phyloP scores from a whole-genome alignment of 2,797 vertebrate species.

The Valencia hispanica region DNA sequence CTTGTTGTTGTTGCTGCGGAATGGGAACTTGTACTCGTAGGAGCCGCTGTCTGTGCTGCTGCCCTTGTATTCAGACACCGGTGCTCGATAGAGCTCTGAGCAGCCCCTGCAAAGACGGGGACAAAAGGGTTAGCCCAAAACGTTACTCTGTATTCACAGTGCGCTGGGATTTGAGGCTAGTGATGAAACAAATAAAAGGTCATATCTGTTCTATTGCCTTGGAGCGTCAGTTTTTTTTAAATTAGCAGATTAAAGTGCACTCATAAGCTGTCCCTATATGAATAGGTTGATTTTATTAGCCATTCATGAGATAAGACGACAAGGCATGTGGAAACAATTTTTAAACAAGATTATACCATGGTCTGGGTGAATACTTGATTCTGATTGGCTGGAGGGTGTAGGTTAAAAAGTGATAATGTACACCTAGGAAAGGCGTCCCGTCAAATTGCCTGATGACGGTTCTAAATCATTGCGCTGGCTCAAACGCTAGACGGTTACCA shows the following conservation, averaged over 20 bases:
- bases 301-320: background rate
- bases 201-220: background rate
- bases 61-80: constrained; percentile 94
- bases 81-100: constrained; percentile 93
- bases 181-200: constrained; percentile 1
- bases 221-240: background rate
- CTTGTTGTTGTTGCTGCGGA: constrained; percentile 96
- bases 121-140: background rate
- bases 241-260: background rate
- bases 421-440: too few relatives aligned
- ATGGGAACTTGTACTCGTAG: constrained; percentile 97
- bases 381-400: too few relatives aligned
- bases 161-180: background rate
- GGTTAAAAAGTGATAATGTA: too few relatives aligned
- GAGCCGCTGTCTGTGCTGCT: constrained; percentile 88
- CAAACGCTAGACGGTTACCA: too few relatives aligned
- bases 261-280: background rate
- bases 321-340: background rate
- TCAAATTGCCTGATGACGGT: too few relatives aligned
- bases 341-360: too few relatives aligned
- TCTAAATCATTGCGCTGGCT: too few relatives aligned
- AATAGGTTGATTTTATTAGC: background rate
- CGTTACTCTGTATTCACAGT: background rate
- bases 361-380: too few relatives aligned
- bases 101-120: constrained; percentile 84